These are phyloP conservation scores for Acrocera orbiculus DNA, from an alignment of 2,888 invertebrate genomes.

Conservation along the genomic window DNA sequence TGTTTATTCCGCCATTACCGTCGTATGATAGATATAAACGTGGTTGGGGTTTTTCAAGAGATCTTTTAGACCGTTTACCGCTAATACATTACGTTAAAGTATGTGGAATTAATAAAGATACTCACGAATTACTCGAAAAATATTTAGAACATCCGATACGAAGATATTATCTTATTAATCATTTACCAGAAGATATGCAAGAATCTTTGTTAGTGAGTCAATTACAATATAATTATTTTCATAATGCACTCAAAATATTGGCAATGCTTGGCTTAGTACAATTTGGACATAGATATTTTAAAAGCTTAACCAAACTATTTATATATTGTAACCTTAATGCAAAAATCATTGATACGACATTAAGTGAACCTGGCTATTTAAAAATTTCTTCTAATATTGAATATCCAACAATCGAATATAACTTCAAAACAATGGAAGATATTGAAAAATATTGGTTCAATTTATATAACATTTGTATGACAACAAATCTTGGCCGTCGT, in stretches of 20 bases:
- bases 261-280: conserved; percentile 51
- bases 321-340: conserved; percentile 48
- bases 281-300: conserved; percentile 42
- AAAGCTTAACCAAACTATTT: conserved; percentile 47
- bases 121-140: conserved; percentile 34
- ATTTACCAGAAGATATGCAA: conserved; percentile 33
- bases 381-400: conserved; percentile 36
- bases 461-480: conserved; percentile 46
- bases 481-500: conserved; percentile 38
- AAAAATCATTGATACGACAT: conserved; percentile 44
- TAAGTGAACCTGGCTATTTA: conserved; percentile 42
- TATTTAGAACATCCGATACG: conserved; percentile 48
- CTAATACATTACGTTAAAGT: conserved; percentile 41
- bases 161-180: conserved; percentile 42
- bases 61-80: conserved; percentile 50
- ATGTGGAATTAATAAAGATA: conserved; percentile 24
- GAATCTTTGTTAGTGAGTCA: not conserved
- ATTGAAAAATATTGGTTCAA: conserved; percentile 51
- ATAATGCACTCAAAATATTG: conserved; percentile 38
- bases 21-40: conserved; percentile 36
- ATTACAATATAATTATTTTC: conserved; percentile 20
- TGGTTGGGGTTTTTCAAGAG: conserved; percentile 54
- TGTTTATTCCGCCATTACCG: conserved; percentile 51
- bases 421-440: conserved; percentile 35
- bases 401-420: conserved; percentile 38